Conservation (phyloP, 2,797 vertebrate genomes). For the Lepilemur ruficaudatus region DNA sequence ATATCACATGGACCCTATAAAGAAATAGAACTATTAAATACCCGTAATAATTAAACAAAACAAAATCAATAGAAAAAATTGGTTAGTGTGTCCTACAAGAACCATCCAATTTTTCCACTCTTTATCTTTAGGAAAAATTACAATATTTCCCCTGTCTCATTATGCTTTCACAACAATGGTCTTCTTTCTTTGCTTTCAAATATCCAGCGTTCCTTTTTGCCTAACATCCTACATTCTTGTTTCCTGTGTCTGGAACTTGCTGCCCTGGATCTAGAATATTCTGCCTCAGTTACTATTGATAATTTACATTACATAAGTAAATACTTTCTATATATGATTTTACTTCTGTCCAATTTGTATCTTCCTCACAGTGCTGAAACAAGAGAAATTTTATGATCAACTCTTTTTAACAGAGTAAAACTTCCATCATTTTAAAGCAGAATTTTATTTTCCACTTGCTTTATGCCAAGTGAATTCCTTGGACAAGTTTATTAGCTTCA, state of each 20-base stretch:
- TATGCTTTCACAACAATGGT: fast-evolving
- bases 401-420: background rate
- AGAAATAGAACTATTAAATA: background rate
- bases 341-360: background rate
- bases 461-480: constrained; percentile 38
- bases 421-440: background rate
- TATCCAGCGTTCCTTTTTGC: background rate
- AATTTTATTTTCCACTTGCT: constrained; percentile 23
- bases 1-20: background rate
- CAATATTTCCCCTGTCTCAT: background rate
- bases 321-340: background rate
- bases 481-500: constrained; percentile 66
- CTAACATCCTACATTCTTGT: background rate
- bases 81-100: background rate
- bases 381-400: background rate
- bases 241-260: background rate
- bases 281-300: background rate
- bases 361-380: background rate
- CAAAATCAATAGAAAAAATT: background rate
- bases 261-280: background rate
- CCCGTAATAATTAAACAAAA: background rate
- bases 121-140: background rate
- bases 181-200: background rate
- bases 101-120: background rate
- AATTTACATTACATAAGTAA: background rate